Evolutionary conservation across 2,113 vertebrate species (phyloP), one percentile per base, ranked within the genome.

Genomic region (Hippolais icterina): DNA sequence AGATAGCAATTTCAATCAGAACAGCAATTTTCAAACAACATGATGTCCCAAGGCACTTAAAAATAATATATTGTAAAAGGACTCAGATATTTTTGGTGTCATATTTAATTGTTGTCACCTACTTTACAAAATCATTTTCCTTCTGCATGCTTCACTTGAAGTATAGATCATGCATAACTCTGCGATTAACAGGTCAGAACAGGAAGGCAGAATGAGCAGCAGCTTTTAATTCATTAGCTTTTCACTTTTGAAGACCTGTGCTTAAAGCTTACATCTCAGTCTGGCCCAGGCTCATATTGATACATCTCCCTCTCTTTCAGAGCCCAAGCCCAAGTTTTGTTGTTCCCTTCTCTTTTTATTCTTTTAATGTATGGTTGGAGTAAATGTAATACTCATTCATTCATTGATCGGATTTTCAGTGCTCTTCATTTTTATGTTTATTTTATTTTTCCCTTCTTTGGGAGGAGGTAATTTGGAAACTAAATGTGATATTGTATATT

Each of bases 231-330:
- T 90, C 68, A 87, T 90, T 94, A 90, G 47, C 75, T 71, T 76
- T 96, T 94, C 84, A 72, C 65, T 88, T 89, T 68, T 82, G 42
- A 44, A 83, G 44, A 89, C 54, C 37, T 68, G 60, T 74, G 68
- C 70, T 95, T 92, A 90, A 94, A 63, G 41, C 64, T 96, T 93
- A 93, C 71, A 90, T 83, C 68, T 94, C 89, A 90, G 37, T 84
- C 72, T 93, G 60, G 44, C 61, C 29, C 29, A 59, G 79, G 64
- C 70, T 81, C 61, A 46, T 63, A 44, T 44, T 63, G 75, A 93
- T 91, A 59, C 61, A 75, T 75, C 61, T 92, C 57, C 50, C 76
- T 77, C 61, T 80, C 41, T 63, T 82, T 75, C 52, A 91, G 71
- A 91, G 64, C n/a, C 35, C 11, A 64, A 49, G n/a, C n/a, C n/a